phyloP scores from a whole-genome alignment of 2,888 invertebrate species.

The Leptarthrus brevirostris region DNA sequence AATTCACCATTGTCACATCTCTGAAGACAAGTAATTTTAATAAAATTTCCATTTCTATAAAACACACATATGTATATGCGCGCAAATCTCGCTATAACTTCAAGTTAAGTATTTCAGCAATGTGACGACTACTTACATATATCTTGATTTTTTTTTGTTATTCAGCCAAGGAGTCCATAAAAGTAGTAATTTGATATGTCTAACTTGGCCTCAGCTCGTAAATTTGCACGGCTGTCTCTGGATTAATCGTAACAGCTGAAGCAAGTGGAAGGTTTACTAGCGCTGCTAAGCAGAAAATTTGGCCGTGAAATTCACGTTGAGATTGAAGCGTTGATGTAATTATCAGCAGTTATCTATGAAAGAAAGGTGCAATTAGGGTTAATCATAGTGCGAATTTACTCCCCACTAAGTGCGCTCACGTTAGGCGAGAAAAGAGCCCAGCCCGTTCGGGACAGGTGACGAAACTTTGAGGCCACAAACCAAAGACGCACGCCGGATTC shows the following conservation, averaged over 20 bases:
- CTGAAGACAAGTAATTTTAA: conserved; percentile 26
- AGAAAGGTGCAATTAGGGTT: conserved; percentile 42
- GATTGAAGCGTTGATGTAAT: conserved; percentile 13
- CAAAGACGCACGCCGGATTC: conserved; percentile 7
- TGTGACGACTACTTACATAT: conserved; percentile 27
- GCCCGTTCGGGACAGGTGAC: not conserved
- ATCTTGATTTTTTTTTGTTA: conserved; percentile 37
- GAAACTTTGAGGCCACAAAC: not conserved
- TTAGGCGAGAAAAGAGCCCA: not conserved
- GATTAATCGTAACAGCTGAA: conserved; percentile 9
- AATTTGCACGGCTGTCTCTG: conserved; percentile 23
- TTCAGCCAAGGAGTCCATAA: conserved; percentile 36
- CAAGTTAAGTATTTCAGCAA: not conserved
- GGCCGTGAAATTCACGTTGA: conserved; percentile 31
- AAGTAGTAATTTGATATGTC: conserved; percentile 40
- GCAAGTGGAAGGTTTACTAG: not conserved
- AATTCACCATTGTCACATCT: too few species aligned
- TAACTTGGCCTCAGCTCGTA: conserved; percentile 39
- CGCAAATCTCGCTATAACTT: not conserved
- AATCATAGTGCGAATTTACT: conserved; percentile 1
- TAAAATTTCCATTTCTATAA: conserved; percentile 23
- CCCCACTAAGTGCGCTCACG: not conserved
- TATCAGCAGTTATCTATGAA: not conserved
- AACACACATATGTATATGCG: too few species aligned
- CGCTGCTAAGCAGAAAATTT: conserved; percentile 23